phyloP scores from a whole-genome alignment of 1,140 invertebrate genomes.

The Myzus persicae region DNA sequence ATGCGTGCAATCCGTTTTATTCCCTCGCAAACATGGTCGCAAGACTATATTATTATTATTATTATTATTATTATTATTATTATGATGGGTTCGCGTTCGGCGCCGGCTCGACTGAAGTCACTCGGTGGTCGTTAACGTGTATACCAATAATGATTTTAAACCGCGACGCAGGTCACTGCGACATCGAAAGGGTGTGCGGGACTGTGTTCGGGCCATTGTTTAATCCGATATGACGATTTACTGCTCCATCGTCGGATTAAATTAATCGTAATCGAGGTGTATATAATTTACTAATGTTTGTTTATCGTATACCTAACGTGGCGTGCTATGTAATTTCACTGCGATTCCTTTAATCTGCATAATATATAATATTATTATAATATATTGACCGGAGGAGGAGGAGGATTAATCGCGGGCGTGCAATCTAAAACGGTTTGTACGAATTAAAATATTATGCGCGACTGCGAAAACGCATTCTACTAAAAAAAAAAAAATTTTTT shows the following conservation, averaged over 20 bases:
- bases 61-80: too few species aligned
- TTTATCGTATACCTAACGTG: background rate
- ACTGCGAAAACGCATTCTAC: background rate
- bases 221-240: slow-evolving; percentile 9
- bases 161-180: background rate
- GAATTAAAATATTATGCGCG: background rate
- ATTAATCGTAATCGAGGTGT: slow-evolving; percentile 3
- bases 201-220: background rate
- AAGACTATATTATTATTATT: too few species aligned
- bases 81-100: too few species aligned
- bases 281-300: slow-evolving; percentile 12
- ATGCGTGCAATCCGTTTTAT: too few species aligned
- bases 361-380: too few species aligned
- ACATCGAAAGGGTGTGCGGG: background rate
- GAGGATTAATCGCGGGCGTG: background rate
- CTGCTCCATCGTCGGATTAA: background rate
- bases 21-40: too few species aligned
- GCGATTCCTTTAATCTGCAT: background rate
- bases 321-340: background rate
- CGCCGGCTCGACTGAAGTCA: too few species aligned
- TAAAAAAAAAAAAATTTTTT: background rate
- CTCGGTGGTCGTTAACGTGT: too few species aligned
- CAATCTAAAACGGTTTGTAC: background rate
- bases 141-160: background rate
- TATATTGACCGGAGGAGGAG: background rate